These are phyloP conservation scores for Portunus trituberculatus DNA, from an alignment of 1,140 invertebrate genomes.

Conservation along the genomic window DNA sequence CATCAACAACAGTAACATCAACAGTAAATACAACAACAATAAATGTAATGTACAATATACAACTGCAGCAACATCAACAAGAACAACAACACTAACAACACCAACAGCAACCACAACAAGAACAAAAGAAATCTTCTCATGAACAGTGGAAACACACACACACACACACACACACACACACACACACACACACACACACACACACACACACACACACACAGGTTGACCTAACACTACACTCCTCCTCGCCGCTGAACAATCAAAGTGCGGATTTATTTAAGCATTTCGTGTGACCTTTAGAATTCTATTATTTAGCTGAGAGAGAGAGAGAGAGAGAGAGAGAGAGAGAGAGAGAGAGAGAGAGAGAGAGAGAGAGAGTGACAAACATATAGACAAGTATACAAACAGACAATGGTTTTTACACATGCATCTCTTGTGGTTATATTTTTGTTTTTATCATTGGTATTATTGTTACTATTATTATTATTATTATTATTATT, in stretches of 20 bases:
- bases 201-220: conserved; percentile 48
- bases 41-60: background rate
- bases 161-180: conserved; percentile 21
- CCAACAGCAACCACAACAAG: too few species aligned
- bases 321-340: conserved; percentile 27
- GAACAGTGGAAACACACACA: background rate
- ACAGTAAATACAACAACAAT: background rate
- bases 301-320: background rate
- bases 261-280: background rate
- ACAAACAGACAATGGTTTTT: background rate
- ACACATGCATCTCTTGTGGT: too few species aligned
- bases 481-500: background rate
- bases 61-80: background rate
- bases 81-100: too few species aligned
- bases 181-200: conserved; percentile 54
- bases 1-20: background rate
- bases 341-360: conserved; percentile 40
- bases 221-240: too few species aligned
- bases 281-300: background rate
- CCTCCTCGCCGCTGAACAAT: too few species aligned
- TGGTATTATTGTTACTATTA: background rate
- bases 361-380: conserved; percentile 36
- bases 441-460: background rate
- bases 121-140: background rate
- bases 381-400: conserved; percentile 1